These are phyloP conservation scores for Ganaspis sp. DNA, from an alignment of 1,140 invertebrate species.

Conservation along the genomic window DNA sequence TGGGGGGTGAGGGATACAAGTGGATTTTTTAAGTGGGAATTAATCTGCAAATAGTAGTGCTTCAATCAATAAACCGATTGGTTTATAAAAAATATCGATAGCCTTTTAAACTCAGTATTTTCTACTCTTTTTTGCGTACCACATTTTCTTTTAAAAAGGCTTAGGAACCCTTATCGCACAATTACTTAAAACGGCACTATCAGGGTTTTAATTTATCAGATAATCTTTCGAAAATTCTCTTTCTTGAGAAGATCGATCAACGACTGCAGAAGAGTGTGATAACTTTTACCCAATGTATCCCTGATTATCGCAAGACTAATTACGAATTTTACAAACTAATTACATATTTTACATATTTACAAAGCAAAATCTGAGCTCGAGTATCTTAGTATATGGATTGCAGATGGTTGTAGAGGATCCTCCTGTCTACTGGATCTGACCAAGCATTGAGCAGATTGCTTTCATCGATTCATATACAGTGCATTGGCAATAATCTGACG, in stretches of 20 bases:
- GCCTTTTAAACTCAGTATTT: constrained; percentile 6
- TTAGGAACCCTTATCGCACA: not conserved
- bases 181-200: not conserved
- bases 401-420: constrained; percentile 73
- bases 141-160: not conserved
- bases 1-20: not conserved
- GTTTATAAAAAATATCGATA: constrained; percentile 7
- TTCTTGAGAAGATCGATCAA: constrained; percentile 34
- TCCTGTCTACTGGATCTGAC: too few species aligned
- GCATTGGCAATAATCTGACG: too few species aligned
- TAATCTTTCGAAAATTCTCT: constrained; percentile 18
- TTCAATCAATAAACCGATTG: constrained; percentile 16
- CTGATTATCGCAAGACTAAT: constrained; percentile 71
- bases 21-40: not conserved
- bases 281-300: constrained; percentile 69
- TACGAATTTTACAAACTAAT: constrained; percentile 77
- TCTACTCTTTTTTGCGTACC: not conserved
- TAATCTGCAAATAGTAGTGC: constrained; percentile 20
- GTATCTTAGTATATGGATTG: constrained; percentile 82
- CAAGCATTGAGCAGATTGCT: constrained; percentile 70
- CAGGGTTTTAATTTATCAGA: not conserved
- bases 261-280: constrained; percentile 66
- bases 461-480: too few species aligned
- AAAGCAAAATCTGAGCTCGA: constrained; percentile 76
- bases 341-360: too few species aligned